Evolutionary conservation across 30 jellyfish, hydroid and myxozoan species (phyloP), one percentile per base, ranked within the genome.

Genomic region (Haliclystus octoradiatus): DNA sequence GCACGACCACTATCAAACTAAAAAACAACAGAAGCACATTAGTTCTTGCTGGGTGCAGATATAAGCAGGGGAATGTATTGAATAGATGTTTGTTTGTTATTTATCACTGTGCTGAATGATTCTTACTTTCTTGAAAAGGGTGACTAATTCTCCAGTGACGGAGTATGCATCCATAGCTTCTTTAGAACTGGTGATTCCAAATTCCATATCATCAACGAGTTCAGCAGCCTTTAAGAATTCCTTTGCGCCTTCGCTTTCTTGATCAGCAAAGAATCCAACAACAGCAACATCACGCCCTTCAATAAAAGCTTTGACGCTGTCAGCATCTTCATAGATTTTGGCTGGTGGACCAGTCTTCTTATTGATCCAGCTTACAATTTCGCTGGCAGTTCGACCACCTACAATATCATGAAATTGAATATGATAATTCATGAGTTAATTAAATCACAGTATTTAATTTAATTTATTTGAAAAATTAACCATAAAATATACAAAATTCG

Each of bases 291-390:
- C 84, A 33, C 81, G 71, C 3, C 84, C 79, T 31, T 91, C 99
- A 78, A 83, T 57, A 57, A 91, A 91, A 2, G 88, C 77, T 64
- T 91, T 77, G 4, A 82, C 78, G 12, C 73, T 94, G 15, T 82
- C 99, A 28, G 95, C 95, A 22, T 83, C 3, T 23, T 64, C 75
- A n/a, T 71, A 24, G 30, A 29, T 73, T 40, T 62, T 68, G 57
- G 95, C 95, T 52, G 99, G 93, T 33, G 99, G 99, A 1, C 99
- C 99, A 53, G 99, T 91, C 78, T 91, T 91, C 81, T 91, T 91
- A 66, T 91, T 91, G 75, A 91, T 28, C 99, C 99, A 91, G 35
- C 74, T 23, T 23, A 91, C 92, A 69, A 91, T 91, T 76, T 91
- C 99, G 14, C 71, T 79, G 19, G 79, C 68, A 46, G 99, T 91